Conservation (phyloP, 2,888 invertebrate genomes). For the Eupsilia transversa region DNA sequence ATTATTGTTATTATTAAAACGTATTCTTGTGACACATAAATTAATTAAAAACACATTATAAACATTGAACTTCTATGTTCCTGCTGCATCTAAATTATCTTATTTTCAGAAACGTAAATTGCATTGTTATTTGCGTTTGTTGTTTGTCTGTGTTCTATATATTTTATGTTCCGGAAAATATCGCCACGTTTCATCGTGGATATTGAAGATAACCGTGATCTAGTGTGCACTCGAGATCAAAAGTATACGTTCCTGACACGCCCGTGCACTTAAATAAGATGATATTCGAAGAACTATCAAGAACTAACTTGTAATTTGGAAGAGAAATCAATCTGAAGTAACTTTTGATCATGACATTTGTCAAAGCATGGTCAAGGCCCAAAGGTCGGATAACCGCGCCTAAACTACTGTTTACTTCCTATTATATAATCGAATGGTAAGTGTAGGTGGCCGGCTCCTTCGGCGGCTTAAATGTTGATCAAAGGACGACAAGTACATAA, state of each 20-base stretch:
- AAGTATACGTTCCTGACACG: conserved; percentile 33
- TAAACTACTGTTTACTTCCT: conserved; percentile 60
- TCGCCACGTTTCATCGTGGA: conserved; percentile 30
- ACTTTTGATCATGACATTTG: conserved; percentile 55
- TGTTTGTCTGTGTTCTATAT: conserved; percentile 4
- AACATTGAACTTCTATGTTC: conserved; percentile 30
- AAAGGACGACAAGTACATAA: conserved; percentile 71
- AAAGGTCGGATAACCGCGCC: conserved; percentile 36
- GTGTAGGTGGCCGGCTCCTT: conserved; percentile 30
- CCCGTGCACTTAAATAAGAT: conserved; percentile 23
- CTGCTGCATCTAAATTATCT: conserved; percentile 27
- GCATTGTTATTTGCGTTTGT: conserved; percentile 37
- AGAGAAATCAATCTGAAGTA: conserved; percentile 43
- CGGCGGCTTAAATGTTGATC: conserved; percentile 31
- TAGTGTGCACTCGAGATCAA: conserved; percentile 21
- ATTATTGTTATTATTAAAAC: conserved; percentile 51
- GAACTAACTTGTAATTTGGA: conserved; percentile 22
- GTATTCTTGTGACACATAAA: conserved; percentile 55
- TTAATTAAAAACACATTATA: conserved; percentile 60
- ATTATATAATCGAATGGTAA: conserved; percentile 39
- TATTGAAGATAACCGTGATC: conserved; percentile 21
- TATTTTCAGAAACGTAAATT: conserved; percentile 42
- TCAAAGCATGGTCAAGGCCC: conserved; percentile 48
- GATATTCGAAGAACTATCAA: conserved; percentile 10
- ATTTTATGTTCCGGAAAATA: conserved; percentile 22